phyloP scores from a whole-genome alignment of 2,113 vertebrate genomes.

The Eurystomus gularis region DNA sequence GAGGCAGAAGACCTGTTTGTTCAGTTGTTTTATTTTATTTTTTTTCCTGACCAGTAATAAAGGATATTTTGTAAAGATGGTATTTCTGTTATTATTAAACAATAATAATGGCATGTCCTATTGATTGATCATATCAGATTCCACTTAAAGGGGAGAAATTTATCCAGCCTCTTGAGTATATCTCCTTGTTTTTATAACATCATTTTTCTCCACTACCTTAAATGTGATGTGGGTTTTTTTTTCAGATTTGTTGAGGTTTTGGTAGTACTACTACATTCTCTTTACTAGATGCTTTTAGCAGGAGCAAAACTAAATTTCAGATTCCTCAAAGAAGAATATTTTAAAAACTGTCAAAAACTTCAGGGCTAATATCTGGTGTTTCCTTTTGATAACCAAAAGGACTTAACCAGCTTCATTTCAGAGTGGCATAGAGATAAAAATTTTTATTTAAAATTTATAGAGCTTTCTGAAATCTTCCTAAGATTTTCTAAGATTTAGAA shows the following conservation, averaged over 20 bases:
- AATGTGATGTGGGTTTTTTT: background rate
- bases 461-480: background rate
- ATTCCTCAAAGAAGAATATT: background rate
- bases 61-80: fast-evolving
- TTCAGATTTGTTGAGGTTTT: background rate
- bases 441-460: background rate
- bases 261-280: background rate
- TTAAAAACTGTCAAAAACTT: background rate
- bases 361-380: background rate
- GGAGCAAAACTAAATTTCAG: background rate
- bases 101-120: background rate
- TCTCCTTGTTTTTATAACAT: background rate
- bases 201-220: background rate
- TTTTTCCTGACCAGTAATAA: background rate
- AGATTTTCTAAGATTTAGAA: no score
- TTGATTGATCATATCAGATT: background rate
- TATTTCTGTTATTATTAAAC: background rate
- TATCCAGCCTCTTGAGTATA: background rate
- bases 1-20: background rate
- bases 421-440: background rate
- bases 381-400: background rate
- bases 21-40: background rate
- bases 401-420: background rate
- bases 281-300: background rate
- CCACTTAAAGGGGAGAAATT: background rate